phyloP scores from a whole-genome alignment of 2,113 vertebrate genomes.

The Spilogale gracilis region DNA sequence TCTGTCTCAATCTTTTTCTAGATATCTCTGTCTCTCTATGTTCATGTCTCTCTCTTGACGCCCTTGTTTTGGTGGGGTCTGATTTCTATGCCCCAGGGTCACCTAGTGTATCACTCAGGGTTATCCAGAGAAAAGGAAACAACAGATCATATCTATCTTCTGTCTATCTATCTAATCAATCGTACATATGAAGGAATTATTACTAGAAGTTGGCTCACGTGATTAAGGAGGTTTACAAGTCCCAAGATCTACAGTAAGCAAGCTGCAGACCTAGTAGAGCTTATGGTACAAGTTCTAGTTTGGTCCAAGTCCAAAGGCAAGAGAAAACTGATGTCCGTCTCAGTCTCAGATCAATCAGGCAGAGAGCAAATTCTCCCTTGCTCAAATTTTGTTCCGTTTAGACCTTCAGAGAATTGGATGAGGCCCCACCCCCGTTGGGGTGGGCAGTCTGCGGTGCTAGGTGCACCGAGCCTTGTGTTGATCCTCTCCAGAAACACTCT shows the following conservation, averaged over 20 bases:
- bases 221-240: background rate
- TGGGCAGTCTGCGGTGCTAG: background rate
- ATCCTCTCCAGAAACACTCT: background rate
- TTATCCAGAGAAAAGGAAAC: slow-evolving; percentile 1
- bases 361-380: background rate
- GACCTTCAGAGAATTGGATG: background rate
- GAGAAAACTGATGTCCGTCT: background rate
- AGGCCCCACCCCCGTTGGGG: background rate
- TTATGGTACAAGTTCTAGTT: background rate
- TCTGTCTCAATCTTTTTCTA: background rate
- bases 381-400: background rate
- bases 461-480: background rate
- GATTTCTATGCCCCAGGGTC: background rate
- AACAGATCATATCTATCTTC: background rate
- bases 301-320: background rate
- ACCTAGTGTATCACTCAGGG: background rate
- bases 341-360: background rate
- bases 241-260: background rate
- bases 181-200: background rate
- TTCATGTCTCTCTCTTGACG: background rate
- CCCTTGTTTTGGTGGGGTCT: background rate
- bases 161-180: background rate
- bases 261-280: background rate
- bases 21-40: background rate
- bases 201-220: background rate